These are phyloP conservation scores for Euglossa dilemma DNA, from an alignment of 1,140 invertebrate genomes.

Conservation along the genomic window DNA sequence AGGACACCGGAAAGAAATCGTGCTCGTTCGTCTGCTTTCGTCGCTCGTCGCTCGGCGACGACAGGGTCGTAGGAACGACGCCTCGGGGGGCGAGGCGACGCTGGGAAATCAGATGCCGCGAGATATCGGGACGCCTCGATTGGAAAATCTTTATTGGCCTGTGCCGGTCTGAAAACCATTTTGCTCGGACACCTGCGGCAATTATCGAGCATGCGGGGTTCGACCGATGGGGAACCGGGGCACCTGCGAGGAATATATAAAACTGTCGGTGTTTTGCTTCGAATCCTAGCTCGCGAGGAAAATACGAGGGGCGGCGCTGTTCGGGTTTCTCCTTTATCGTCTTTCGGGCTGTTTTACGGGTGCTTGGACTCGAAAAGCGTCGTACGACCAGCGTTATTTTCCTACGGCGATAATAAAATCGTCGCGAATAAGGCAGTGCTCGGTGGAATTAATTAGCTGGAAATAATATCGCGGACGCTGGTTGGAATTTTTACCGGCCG, in stretches of 20 bases:
- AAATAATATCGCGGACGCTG: no score
- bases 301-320: not conserved
- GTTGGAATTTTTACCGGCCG: no score
- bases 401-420: no score
- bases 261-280: not conserved
- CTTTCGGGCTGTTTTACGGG: not conserved
- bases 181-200: conserved; percentile 9
- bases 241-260: not conserved
- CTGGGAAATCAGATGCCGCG: conserved; percentile 33
- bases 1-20: conserved; percentile 28
- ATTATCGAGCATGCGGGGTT: not conserved
- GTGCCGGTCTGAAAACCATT: not conserved
- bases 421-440: no score
- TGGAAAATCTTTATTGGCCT: conserved; percentile 32
- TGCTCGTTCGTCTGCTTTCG: not conserved
- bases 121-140: conserved; percentile 13
- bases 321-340: not conserved
- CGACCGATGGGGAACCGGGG: no score
- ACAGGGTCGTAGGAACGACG: not conserved
- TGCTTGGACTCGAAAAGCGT: not conserved
- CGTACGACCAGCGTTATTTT: no score
- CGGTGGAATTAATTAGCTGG: not conserved
- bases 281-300: not conserved
- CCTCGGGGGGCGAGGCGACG: not conserved
- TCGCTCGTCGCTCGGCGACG: not conserved